phyloP scores from a whole-genome alignment of 2,888 invertebrate genomes.

The Oligia strigilis region DNA sequence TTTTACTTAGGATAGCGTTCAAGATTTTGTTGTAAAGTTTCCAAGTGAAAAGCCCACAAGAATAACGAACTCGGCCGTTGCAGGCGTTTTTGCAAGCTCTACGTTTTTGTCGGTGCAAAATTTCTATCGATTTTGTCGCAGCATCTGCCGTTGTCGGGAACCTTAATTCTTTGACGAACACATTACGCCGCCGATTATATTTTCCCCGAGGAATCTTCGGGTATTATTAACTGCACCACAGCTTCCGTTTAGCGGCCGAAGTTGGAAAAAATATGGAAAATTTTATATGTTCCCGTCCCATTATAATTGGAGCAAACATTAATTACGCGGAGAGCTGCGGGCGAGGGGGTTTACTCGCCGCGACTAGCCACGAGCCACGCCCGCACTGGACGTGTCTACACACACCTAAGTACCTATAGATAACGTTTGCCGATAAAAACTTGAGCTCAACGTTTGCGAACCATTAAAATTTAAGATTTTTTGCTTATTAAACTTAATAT shows the following conservation, averaged over 20 bases:
- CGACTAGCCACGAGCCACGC: constrained; percentile 51
- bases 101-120: constrained; percentile 63
- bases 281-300: constrained; percentile 72
- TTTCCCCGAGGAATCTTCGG: constrained; percentile 57
- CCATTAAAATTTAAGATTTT: constrained; percentile 50
- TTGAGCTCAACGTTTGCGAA: constrained; percentile 42
- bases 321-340: constrained; percentile 77
- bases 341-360: constrained; percentile 62
- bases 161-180: constrained; percentile 61
- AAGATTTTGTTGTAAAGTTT: constrained; percentile 79
- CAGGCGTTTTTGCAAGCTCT: constrained; percentile 71
- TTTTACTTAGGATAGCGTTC: constrained; percentile 75
- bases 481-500: constrained; percentile 45
- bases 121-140: constrained; percentile 69
- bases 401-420: constrained; percentile 27
- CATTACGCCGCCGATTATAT: constrained; percentile 52
- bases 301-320: constrained; percentile 84
- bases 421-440: constrained; percentile 52
- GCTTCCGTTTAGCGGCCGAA: constrained; percentile 69
- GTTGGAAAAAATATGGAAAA: constrained; percentile 68
- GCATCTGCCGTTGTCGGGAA: constrained; percentile 58
- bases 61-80: constrained; percentile 75
- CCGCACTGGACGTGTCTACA: constrained; percentile 47
- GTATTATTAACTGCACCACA: constrained; percentile 60
- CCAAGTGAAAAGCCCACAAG: constrained; percentile 79